Base-by-base conservation (phyloP, 1,140 invertebrate genomes). In the Hyphantria cunea region DNA sequence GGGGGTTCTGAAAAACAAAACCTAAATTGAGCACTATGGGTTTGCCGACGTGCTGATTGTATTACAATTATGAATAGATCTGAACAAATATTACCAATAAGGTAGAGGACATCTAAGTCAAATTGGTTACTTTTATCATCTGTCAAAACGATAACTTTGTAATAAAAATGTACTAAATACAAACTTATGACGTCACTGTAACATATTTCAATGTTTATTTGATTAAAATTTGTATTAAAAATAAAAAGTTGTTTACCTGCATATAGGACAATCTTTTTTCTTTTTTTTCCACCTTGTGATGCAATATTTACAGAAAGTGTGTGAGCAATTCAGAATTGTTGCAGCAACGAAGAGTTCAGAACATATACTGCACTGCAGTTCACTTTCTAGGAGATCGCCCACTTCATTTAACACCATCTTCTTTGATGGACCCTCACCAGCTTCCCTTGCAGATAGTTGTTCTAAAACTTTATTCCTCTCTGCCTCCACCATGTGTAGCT, bases 361-460 rank as follows among this genome's bases (percentile, higher is more conserved):
- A 77, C 96, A 97, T 63, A 97, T 95, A 54, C 93, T 93, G 77
- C 96, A 97, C 55, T 94, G 94, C 12, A 97, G 82, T 76, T 97
- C 95, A 54, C 92, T 93, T 67, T 96, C 95, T 91, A 96, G 93
- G n/a, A 95, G 91, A 56, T 93, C 84, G 15, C 86, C 92, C 33
- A 95, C 92, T 70, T 93, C 92, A 1, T 89, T 82, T 5, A 94
- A 72, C 3, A 93, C 80, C 11, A 74, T 85, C 34, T 93, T 83
- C 54, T 92, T 89, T 4, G 90, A 89, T 15, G 80, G 61, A 15
- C 66, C 68, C 59, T 59, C 51, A 14, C 61, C 70, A 1, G 63
- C 42, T 10, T 74, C 42, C 11, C 31, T 61, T 17, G 8, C 44
- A 48, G 60, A 79, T 63, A 52, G 5, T 68, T 62, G n/a, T 83